Conservation (phyloP, 2,888 invertebrate species). For the Acrobasis consociella region DNA sequence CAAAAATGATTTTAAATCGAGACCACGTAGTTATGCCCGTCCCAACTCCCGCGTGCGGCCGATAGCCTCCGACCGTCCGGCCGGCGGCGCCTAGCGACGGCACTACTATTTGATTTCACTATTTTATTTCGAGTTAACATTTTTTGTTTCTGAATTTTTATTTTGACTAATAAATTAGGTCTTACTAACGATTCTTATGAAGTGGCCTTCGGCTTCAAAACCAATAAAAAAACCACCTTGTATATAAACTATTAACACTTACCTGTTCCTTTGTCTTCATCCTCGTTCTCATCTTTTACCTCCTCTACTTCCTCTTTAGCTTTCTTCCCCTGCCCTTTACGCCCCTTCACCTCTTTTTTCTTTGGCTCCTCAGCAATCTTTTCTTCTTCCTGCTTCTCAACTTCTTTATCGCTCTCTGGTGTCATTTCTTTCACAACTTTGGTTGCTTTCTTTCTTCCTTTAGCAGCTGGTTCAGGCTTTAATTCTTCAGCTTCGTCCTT, state of each 20-base stretch:
- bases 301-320: constrained; percentile 60
- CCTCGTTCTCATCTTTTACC: constrained; percentile 56
- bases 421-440: constrained; percentile 50
- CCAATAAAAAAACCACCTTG: too few relatives aligned
- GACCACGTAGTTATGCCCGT: too few relatives aligned
- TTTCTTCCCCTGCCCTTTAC: constrained; percentile 61
- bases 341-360: constrained; percentile 62
- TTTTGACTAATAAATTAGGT: too few relatives aligned
- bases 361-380: constrained; percentile 54
- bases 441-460: constrained; percentile 44
- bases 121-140: too few relatives aligned
- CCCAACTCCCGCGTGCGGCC: too few relatives aligned
- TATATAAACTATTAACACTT: constrained; percentile 22
- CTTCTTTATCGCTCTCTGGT: constrained; percentile 48
- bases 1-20: too few relatives aligned
- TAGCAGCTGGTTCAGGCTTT: constrained; percentile 46
- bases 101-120: too few relatives aligned
- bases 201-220: too few relatives aligned
- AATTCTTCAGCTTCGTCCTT: constrained; percentile 53
- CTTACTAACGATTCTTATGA: too few relatives aligned
- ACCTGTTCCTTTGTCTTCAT: constrained; percentile 63
- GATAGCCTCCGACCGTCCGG: too few relatives aligned
- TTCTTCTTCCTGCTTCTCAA: constrained; percentile 47
- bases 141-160: too few relatives aligned
- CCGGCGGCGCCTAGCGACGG: too few relatives aligned